A percentile compares a stretch with the other conserved stretches of the same genome.
Conservation (phyloP, 64 coral and sea anemone species). For the Stylophora pistillata region DNA sequence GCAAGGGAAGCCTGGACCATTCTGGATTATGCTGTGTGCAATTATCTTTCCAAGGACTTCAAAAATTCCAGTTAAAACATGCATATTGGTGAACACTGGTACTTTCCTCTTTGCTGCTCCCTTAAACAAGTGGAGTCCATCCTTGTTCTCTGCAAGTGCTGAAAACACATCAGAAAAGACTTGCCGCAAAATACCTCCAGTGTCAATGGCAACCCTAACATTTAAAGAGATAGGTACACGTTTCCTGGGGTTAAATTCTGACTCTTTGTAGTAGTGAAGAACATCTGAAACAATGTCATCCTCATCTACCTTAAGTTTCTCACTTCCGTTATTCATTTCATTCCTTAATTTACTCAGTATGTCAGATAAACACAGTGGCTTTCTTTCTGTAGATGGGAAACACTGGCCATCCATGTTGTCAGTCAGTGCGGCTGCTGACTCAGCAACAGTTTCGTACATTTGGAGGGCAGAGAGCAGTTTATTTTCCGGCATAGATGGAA, state of each 20-base stretch:
- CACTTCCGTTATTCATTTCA: too few relatives aligned
- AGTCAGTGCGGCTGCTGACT: too few relatives aligned
- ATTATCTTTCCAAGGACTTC: conserved; percentile 40
- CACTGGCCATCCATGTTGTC: too few relatives aligned
- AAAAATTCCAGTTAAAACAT: conserved; percentile 24
- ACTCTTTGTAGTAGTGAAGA: conserved; percentile 61
- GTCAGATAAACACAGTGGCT: too few relatives aligned
- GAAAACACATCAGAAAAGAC: conserved; percentile 7
- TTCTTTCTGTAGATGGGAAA: too few relatives aligned
- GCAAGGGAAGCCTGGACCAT: conserved; percentile 61
- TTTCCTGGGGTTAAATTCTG: conserved; percentile 56
- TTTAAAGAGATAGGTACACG: conserved; percentile 33
- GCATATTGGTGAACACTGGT: conserved; percentile 23
- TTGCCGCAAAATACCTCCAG: conserved; percentile 32
- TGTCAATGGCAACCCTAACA: conserved; percentile 53
- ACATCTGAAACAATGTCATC: conserved; percentile 68
- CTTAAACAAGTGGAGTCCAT: conserved; percentile 2
- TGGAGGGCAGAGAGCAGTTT: too few relatives aligned
- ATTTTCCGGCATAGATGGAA: too few relatives aligned
- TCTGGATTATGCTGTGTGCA: conserved; percentile 63
- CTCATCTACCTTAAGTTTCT: conserved; percentile 56
- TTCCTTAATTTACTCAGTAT: too few relatives aligned
- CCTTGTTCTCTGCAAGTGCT: conserved; percentile 11
- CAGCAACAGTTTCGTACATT: too few relatives aligned
- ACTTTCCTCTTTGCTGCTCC: conserved; percentile 2